phyloP scores from a whole-genome alignment of 1,140 invertebrate genomes.

The Drosophila kikkawai region DNA sequence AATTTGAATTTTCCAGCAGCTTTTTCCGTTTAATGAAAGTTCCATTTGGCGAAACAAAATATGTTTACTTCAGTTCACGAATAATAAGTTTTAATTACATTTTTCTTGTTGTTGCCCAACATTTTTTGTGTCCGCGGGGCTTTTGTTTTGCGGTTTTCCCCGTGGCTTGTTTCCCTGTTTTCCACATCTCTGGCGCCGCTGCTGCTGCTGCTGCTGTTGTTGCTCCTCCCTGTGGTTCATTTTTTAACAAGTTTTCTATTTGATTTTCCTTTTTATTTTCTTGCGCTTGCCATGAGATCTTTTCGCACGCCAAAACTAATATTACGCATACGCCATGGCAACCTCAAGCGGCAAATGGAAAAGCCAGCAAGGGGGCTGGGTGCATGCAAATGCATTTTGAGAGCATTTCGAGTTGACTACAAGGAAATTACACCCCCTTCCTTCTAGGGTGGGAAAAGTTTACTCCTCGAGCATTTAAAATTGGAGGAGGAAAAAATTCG shows the following conservation, averaged over 20 bases:
- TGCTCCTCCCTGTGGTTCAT: constrained; percentile 1
- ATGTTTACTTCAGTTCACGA: constrained; percentile 22
- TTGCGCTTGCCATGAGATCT: constrained; percentile 49
- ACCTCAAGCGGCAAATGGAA: constrained; percentile 18
- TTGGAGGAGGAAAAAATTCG: constrained; percentile 35
- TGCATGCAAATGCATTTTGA: constrained; percentile 72
- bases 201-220: not conserved
- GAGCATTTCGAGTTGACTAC: constrained; percentile 73
- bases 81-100: constrained; percentile 41
- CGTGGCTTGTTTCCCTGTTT: constrained; percentile 19
- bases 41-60: not conserved
- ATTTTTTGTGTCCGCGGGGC: not conserved
- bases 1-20: not conserved
- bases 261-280: constrained; percentile 25
- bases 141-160: constrained; percentile 23
- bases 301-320: constrained; percentile 64
- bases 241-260: constrained; percentile 41
- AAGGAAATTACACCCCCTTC: constrained; percentile 69
- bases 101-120: not conserved
- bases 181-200: constrained; percentile 4
- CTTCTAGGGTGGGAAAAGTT: constrained; percentile 26
- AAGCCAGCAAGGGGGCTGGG: constrained; percentile 2
- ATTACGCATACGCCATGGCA: constrained; percentile 69
- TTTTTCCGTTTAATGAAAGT: not conserved
- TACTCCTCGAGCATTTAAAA: constrained; percentile 42